phyloP scores from a whole-genome alignment of 2,888 invertebrate species.

The Zygogramma bicolorata region DNA sequence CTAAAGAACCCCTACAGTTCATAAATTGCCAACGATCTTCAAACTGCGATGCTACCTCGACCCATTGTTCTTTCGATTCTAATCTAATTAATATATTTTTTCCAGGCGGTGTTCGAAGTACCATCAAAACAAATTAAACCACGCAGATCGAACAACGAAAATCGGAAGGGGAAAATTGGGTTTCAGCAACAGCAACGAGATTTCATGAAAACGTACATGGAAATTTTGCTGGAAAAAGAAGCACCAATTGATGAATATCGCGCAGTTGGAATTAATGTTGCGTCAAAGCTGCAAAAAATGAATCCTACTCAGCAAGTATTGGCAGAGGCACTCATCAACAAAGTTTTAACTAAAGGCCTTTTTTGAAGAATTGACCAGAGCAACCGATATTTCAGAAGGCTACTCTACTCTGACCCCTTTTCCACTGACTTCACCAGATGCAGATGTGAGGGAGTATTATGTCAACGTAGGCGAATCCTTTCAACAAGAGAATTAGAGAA shows the following conservation, averaged over 20 bases:
- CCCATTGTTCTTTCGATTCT: neutral
- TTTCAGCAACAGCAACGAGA: too few species aligned
- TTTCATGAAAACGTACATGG: too few species aligned
- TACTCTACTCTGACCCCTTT: too few species aligned
- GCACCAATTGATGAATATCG: too few species aligned
- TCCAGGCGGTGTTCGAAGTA: neutral
- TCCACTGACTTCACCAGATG: too few species aligned
- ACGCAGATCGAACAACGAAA: neutral
- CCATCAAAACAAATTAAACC: neutral
- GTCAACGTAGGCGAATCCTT: too few species aligned
- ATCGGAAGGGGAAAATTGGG: too few species aligned
- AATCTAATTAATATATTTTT: neutral
- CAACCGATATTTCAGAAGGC: too few species aligned
- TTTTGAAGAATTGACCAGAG: too few species aligned
- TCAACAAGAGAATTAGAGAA: too few species aligned
- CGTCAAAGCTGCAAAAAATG: neutral
- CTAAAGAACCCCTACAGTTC: slow-evolving; percentile 27
- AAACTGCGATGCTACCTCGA: neutral
- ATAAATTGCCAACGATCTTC: slow-evolving; percentile 18
- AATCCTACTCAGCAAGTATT: neutral
- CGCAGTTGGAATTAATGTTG: neutral
- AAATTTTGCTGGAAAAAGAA: too few species aligned
- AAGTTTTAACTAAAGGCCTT: neutral
- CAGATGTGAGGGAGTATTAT: too few species aligned
- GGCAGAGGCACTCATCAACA: neutral